Conservation (phyloP, 1,140 invertebrate species). For the Megalopta genalis region DNA sequence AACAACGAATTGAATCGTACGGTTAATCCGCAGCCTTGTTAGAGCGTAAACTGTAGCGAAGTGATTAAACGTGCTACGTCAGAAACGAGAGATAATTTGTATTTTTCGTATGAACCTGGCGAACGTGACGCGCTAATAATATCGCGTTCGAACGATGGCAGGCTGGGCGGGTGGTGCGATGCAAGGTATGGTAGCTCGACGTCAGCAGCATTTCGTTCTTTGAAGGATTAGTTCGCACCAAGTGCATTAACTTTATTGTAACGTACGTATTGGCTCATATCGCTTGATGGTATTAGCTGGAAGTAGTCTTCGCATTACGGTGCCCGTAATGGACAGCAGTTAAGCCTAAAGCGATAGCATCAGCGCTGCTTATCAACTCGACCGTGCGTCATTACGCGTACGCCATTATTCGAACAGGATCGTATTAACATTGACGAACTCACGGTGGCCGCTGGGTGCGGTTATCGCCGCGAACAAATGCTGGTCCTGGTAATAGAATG, state of each 20-base stretch:
- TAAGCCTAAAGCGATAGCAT: slow-evolving; percentile 41
- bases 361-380: slow-evolving; percentile 36
- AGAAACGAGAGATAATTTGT: not conserved
- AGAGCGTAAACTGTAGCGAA: not conserved
- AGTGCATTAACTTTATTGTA: not conserved
- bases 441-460: not conserved
- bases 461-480: slow-evolving; percentile 22
- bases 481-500: slow-evolving; percentile 6
- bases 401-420: slow-evolving; percentile 23
- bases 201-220: not conserved
- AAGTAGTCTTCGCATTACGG: slow-evolving; percentile 3
- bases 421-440: slow-evolving; percentile 31
- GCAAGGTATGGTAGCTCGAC: not conserved
- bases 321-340: slow-evolving; percentile 24
- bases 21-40: no score
- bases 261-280: not conserved
- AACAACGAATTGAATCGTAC: not conserved
- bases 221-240: not conserved
- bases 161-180: not conserved
- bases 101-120: not conserved
- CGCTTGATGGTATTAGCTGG: not conserved
- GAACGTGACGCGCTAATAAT: no score
- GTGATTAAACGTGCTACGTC: no score
- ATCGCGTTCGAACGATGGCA: no score
- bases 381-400: slow-evolving; percentile 31